phyloP scores from a whole-genome alignment of 2,797 vertebrate genomes.

The Perodicticus potto region DNA sequence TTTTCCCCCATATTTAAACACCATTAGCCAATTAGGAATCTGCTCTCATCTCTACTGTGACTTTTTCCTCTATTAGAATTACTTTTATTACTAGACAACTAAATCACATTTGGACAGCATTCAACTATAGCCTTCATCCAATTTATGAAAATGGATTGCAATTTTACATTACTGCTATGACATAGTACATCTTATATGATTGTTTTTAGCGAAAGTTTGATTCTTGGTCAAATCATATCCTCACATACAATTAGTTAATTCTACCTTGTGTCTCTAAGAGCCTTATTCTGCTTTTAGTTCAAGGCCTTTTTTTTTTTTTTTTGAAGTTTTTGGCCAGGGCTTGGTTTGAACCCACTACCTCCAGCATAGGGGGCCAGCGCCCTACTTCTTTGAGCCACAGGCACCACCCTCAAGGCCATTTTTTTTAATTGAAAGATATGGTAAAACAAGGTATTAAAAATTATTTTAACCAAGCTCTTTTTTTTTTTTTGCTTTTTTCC shows the following conservation, averaged over 20 bases:
- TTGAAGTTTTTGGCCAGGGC: too few species aligned
- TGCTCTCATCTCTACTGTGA: neutral
- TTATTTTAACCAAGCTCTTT: neutral
- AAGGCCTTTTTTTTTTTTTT: neutral
- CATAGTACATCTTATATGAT: neutral
- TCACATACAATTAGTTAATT: neutral
- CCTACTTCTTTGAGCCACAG: too few species aligned
- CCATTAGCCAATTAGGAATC: neutral
- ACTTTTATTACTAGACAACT: neutral
- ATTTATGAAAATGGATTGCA: neutral
- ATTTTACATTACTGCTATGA: neutral
- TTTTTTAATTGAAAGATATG: slow-evolving; percentile 13
- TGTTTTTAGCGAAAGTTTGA: neutral
- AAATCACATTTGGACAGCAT: neutral
- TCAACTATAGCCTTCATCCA: neutral
- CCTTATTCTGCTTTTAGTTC: neutral
- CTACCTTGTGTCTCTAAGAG: neutral
- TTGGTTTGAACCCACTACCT: too few species aligned
- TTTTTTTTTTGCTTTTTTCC: neutral
- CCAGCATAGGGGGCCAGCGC: too few species aligned
- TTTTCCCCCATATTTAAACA: neutral
- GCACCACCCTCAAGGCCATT: neutral
- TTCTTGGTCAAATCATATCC: neutral
- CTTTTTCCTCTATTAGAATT: neutral
- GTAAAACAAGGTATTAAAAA: neutral